Evolutionary conservation across 2,113 vertebrate genomes (phyloP), one percentile per base, ranked within the genome.

Genomic region (Octodon degus): DNA sequence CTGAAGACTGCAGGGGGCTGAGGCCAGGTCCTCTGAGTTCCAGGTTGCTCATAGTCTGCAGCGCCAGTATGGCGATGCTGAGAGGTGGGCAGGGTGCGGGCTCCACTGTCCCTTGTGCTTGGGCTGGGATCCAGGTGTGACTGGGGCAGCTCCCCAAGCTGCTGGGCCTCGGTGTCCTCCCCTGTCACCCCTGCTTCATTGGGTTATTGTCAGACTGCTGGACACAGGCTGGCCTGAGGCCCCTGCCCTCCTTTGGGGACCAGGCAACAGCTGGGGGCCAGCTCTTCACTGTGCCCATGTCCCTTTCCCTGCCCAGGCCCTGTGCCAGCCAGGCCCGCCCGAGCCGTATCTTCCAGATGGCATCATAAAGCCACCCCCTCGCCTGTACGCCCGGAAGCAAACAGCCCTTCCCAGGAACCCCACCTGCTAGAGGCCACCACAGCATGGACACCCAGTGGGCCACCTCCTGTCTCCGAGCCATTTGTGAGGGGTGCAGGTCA

Each of bases 281-380:
- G 97, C 89, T 89, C 37, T 47, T 60, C 25, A 37, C 63, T 24
- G 7, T 85, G 30, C 96, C 79, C 4, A 0, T 53, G 63, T 63
- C 94, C 93, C 83, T 47, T 77, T 70, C 76, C 83, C 83, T 1
- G 0, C 89, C 91, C 87, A 82, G 97, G 96, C 68, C 91, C 34
- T 2, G 0, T n/a, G 92, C 96, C 93, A 93, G 70, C 17, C 8
- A 43, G 97, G 70, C 72, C 95, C 93, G 95, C 97, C 97, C 62
- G 1, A 12, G 88, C 80, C 82, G 77, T 95, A 95, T 97, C 95
- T 96, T 67, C 97, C 97, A 98, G 97, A 98, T 98, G 97, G 97
- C 86, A 97, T 85, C 93, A 96, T 98, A 97, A 97, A 97, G 95
- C 90, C 77, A 27, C 53, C 93, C 65, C 63, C 0, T 4, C 86